Evolutionary conservation across 2,113 vertebrate species (phyloP), one percentile per base, ranked within the genome.

Genomic region (Plectropomus leopardus): DNA sequence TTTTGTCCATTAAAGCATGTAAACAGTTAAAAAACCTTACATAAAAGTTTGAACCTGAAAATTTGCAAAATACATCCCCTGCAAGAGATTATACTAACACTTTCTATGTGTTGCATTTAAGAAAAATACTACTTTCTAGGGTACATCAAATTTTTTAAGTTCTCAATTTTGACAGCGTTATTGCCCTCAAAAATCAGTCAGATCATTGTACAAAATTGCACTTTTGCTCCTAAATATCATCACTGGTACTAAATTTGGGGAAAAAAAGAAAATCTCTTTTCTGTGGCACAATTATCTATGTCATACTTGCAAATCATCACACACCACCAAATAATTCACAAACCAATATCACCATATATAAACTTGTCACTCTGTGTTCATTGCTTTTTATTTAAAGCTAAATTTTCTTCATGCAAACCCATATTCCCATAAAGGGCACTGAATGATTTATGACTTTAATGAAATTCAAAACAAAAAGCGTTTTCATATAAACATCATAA

Each of bases 401-500:
- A 9, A 53, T 65, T 57, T 8, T 28, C n/a, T 64, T 21, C 1
- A 34, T 17, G 21, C 16, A 34, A 54, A 24, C 40, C 30, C 7
- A 50, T 30, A 47, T n/a, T 48, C 10, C 10, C 15, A 42, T 21
- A 32, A 11, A 55, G 30, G 11, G 6, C 3, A 7, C 15, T 26
- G 24, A 45, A n/a, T 21, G 1, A 16, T 66, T 15, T 6, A 13
- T 57, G 50, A 55, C 45, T 44, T 30, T 6, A 71, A 47, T 10
- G 63, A 70, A 3, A 21, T 44, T 9, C 4, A 34, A 34, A 59
- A 68, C n/a, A 15, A 34, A 28, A 2, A 26, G 13, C 68, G 54
- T 68, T 53, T 55, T 61, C 57, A 53, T 6, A 26, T 48, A 80
- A 76, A 66, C 53, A 44, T 0, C 1, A 6, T n/a, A 40, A 40